phyloP scores from a whole-genome alignment of 2,888 invertebrate species.

The Acanthoscelides obtectus region DNA sequence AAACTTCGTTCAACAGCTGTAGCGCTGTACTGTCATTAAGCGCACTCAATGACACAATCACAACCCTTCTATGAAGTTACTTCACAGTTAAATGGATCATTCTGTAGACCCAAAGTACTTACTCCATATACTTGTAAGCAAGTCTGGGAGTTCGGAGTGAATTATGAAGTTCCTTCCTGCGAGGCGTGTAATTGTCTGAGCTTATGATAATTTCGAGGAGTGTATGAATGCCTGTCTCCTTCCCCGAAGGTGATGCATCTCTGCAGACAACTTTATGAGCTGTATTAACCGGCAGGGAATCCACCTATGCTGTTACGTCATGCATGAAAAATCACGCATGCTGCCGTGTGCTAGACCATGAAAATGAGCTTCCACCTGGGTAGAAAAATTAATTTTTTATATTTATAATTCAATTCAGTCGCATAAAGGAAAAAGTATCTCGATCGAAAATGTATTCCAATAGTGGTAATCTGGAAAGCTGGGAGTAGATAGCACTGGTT shows the following conservation, averaged over 20 bases:
- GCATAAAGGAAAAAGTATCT: too few species aligned
- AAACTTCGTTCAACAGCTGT: too few species aligned
- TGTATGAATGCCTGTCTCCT: background rate
- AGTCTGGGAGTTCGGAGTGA: background rate
- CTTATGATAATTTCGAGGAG: background rate
- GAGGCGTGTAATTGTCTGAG: background rate
- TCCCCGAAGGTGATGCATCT: background rate
- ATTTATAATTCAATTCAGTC: too few species aligned
- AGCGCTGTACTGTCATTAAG: too few species aligned
- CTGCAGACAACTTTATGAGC: background rate
- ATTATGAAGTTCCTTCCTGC: background rate
- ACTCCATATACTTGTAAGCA: background rate
- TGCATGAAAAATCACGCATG: background rate
- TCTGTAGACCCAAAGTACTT: background rate
- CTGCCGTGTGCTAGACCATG: background rate
- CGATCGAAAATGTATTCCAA: too few species aligned
- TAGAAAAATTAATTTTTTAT: too few species aligned
- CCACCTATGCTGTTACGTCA: background rate
- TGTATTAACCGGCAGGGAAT: background rate
- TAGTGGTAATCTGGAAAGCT: too few species aligned
- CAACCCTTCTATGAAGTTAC: too few species aligned
- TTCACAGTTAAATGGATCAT: background rate
- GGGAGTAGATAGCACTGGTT: too few species aligned
- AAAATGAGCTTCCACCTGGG: background rate
- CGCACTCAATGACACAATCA: too few species aligned